Evolutionary conservation across 2,797 vertebrate genomes (phyloP).

Genomic region (Phrynocephalus forsythii): DNA sequence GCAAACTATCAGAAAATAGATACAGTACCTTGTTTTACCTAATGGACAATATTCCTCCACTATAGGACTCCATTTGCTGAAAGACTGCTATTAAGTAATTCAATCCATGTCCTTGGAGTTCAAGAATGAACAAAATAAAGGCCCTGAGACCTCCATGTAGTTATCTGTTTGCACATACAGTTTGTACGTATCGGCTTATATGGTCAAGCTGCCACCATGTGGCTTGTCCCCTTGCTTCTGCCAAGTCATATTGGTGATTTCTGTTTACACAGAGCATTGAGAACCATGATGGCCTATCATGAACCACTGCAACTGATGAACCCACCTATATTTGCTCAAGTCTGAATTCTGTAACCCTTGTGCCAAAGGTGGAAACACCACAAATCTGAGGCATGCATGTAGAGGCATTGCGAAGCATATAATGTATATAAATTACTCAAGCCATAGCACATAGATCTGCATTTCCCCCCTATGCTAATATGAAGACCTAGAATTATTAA

Average conservation of each 20-base stretch:
- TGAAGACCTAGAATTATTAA: not conserved
- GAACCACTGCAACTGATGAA: not conserved
- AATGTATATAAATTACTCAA: not conserved
- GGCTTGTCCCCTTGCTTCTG: not conserved
- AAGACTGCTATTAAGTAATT: constrained; percentile 2
- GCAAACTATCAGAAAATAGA: not conserved
- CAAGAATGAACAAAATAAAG: not conserved
- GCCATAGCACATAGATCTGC: not conserved
- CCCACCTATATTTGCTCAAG: not conserved
- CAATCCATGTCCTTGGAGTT: not conserved
- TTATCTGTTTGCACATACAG: not conserved
- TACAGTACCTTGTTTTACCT: not conserved
- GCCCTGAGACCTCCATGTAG: not conserved
- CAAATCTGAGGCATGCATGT: not conserved
- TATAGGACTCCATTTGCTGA: not conserved
- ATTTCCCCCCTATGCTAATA: not conserved
- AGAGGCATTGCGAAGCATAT: not conserved
- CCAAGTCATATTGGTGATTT: not conserved
- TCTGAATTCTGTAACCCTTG: not conserved
- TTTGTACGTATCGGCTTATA: not conserved
- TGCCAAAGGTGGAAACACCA: not conserved
- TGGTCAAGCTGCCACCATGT: constrained; percentile 17
- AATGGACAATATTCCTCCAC: not conserved
- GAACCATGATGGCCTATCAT: not conserved
- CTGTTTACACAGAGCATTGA: not conserved